Evolutionary conservation across 2,888 invertebrate genomes (phyloP).

Genomic region (Trisateles emortualis): DNA sequence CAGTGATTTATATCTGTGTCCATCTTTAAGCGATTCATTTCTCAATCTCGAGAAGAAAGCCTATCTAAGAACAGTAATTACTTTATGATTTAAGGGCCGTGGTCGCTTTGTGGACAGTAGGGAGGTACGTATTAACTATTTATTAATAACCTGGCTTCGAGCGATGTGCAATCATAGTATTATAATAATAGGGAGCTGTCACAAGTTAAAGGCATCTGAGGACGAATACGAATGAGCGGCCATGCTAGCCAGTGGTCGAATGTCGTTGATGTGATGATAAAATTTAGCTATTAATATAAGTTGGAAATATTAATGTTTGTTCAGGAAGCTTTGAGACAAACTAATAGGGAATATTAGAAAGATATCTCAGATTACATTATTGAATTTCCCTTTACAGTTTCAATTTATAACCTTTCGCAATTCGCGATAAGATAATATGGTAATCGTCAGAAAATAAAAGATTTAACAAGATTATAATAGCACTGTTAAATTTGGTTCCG

Average conservation of each 20-base stretch:
- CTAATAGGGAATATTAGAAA: background rate
- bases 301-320: constrained; percentile 36
- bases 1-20: constrained; percentile 53
- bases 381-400: too few relatives aligned
- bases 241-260: constrained; percentile 53
- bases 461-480: too few relatives aligned
- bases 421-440: too few relatives aligned
- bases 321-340: constrained; percentile 1
- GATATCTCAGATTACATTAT: too few relatives aligned
- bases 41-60: constrained; percentile 72
- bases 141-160: constrained; percentile 74
- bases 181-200: constrained; percentile 77
- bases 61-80: constrained; percentile 72
- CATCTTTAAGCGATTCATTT: constrained; percentile 69
- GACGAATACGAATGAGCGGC: constrained; percentile 62
- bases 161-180: constrained; percentile 70
- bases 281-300: constrained; percentile 38
- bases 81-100: constrained; percentile 74
- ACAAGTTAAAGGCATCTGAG: constrained; percentile 50
- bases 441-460: too few relatives aligned
- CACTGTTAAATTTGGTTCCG: too few relatives aligned
- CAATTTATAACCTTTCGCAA: too few relatives aligned
- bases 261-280: constrained; percentile 55
- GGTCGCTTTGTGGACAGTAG: constrained; percentile 69
- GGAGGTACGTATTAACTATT: constrained; percentile 58